Conservation (phyloP, 2,113 vertebrate species). For the Spea bombifrons region DNA sequence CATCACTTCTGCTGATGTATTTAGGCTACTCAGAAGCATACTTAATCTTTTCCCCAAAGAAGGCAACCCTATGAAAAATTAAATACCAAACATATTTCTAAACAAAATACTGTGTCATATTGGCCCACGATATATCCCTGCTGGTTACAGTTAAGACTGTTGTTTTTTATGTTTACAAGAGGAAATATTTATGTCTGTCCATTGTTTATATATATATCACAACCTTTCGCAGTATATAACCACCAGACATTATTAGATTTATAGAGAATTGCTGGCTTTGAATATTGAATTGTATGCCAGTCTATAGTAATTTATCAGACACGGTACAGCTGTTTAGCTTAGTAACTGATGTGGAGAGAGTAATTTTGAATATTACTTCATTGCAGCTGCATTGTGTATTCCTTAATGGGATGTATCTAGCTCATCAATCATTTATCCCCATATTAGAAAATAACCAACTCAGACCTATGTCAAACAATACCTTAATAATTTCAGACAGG, state of each 20-base stretch:
- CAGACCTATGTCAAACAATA: background rate
- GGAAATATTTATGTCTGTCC: no score
- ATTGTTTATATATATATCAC: background rate
- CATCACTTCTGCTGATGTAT: no score
- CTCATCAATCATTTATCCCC: background rate
- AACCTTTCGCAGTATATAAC: background rate
- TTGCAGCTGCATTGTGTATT: background rate
- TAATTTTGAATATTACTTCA: constrained; percentile 1
- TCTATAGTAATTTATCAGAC: background rate
- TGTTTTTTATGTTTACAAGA: no score
- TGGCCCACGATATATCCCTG: no score
- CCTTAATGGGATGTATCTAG: background rate
- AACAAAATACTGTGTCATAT: no score
- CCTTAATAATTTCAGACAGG: no score
- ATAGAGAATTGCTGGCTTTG: background rate
- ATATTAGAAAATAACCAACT: background rate
- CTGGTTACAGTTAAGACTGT: no score
- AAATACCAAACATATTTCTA: no score
- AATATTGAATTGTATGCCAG: background rate
- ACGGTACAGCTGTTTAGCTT: background rate
- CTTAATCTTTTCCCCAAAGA: no score
- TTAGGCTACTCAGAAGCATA: no score
- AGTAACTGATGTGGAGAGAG: background rate
- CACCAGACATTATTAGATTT: background rate
- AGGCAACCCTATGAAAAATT: no score